phyloP scores from a whole-genome alignment of 1,140 invertebrate genomes.

The Plodia interpunctella region DNA sequence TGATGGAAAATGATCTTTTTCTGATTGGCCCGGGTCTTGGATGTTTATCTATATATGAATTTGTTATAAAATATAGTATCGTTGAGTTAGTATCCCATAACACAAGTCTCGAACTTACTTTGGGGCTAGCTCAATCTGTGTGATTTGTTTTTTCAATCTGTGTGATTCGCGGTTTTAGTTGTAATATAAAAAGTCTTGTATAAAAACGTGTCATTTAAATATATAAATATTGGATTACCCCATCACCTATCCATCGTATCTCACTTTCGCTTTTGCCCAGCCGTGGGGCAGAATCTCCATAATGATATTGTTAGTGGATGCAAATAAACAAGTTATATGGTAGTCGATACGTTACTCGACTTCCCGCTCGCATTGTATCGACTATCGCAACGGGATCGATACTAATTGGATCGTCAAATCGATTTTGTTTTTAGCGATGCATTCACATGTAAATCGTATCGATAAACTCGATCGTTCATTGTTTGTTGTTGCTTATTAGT shows the following conservation, averaged over 20 bases:
- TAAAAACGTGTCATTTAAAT: not conserved
- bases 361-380: conserved; percentile 10
- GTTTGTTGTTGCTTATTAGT: not conserved
- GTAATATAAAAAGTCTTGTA: too few relatives aligned
- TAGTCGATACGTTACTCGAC: conserved; percentile 14
- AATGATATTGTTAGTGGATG: conserved; percentile 58
- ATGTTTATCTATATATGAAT: too few relatives aligned
- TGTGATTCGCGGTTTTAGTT: too few relatives aligned
- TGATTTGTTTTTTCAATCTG: too few relatives aligned
- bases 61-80: too few relatives aligned
- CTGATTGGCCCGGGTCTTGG: too few relatives aligned
- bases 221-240: conserved; percentile 1
- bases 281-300: conserved; percentile 43
- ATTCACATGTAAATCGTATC: conserved; percentile 6
- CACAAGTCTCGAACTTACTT: too few relatives aligned
- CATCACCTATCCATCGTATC: conserved; percentile 24
- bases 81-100: too few relatives aligned
- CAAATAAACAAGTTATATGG: conserved; percentile 43
- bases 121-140: too few relatives aligned
- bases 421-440: conserved; percentile 9
- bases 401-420: conserved; percentile 19
- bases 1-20: too few relatives aligned
- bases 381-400: conserved; percentile 15
- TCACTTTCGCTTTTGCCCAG: conserved; percentile 42
- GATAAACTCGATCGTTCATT: not conserved